A percentile compares a stretch with the other conserved stretches of the same genome.
Conservation (phyloP, 2,113 vertebrate species). For the Corapipo altera region DNA sequence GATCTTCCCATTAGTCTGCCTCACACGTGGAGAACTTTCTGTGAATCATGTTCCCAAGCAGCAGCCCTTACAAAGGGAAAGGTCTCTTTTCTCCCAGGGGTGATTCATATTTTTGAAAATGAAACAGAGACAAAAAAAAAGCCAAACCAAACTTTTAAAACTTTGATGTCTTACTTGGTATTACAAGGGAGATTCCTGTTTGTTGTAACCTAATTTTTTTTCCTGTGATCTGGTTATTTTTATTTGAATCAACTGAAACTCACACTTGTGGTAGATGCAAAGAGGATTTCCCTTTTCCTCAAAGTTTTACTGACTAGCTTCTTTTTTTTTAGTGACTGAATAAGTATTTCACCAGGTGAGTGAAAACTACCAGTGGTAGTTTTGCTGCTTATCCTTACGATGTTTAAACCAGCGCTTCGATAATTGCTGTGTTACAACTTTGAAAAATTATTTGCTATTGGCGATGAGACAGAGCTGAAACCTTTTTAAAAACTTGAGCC, state of each 20-base stretch:
- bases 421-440: not conserved
- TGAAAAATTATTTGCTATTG: not conserved
- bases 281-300: not conserved
- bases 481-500: not conserved
- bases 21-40: accelerated
- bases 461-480: not conserved
- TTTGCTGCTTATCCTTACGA: not conserved
- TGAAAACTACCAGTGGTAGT: too few relatives aligned
- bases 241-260: not conserved
- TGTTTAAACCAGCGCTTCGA: not conserved
- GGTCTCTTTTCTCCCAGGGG: not conserved
- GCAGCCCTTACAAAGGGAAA: not conserved
- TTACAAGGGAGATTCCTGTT: not conserved
- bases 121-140: not conserved
- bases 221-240: not conserved
- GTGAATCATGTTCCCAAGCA: not conserved
- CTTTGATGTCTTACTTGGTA: not conserved
- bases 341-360: not conserved
- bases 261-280: not conserved
- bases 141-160: not conserved
- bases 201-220: not conserved
- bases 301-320: not conserved
- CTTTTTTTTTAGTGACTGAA: not conserved
- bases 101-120: not conserved
- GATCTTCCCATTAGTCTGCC: not conserved